Conservation (phyloP, 1,140 invertebrate species). For the Diabrotica undecimpunctata region DNA sequence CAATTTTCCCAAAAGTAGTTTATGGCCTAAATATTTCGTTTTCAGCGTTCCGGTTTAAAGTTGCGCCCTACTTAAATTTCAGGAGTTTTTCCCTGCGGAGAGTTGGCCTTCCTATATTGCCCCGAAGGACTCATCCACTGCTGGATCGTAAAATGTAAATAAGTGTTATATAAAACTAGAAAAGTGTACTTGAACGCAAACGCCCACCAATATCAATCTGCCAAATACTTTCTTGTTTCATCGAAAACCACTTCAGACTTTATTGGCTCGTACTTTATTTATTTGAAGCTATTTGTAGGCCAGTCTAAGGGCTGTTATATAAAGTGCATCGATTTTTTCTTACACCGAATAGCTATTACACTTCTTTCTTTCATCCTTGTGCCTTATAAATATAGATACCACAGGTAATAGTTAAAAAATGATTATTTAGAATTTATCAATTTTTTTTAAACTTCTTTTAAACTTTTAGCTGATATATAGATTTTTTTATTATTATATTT, state of each 20-base stretch:
- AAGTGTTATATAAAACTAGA: constrained; percentile 19
- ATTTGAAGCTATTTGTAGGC: constrained; percentile 7
- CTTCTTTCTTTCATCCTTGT: no score
- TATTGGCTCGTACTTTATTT: constrained; percentile 13
- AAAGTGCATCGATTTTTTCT: no score
- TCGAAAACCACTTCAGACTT: constrained; percentile 16
- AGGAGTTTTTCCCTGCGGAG: background rate
- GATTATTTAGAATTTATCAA: no score
- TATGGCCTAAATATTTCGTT: constrained; percentile 2
- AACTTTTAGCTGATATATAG: no score
- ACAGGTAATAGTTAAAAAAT: no score
- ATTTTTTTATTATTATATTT: no score
- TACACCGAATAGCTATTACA: no score
- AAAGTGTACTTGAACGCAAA: constrained; percentile 6
- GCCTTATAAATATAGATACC: no score
- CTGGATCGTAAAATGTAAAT: constrained; percentile 19
- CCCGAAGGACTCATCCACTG: constrained; percentile 2
- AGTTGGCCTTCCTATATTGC: background rate
- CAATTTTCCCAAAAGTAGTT: background rate
- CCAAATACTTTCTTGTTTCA: constrained; percentile 20
- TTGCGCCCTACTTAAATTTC: background rate
- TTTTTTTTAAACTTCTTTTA: no score
- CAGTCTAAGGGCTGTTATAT: no score
- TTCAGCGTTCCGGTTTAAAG: background rate
- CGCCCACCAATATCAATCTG: constrained; percentile 19